These are phyloP conservation scores for Diachasma alloeum DNA, from an alignment of 1,140 invertebrate species.

Conservation along the genomic window DNA sequence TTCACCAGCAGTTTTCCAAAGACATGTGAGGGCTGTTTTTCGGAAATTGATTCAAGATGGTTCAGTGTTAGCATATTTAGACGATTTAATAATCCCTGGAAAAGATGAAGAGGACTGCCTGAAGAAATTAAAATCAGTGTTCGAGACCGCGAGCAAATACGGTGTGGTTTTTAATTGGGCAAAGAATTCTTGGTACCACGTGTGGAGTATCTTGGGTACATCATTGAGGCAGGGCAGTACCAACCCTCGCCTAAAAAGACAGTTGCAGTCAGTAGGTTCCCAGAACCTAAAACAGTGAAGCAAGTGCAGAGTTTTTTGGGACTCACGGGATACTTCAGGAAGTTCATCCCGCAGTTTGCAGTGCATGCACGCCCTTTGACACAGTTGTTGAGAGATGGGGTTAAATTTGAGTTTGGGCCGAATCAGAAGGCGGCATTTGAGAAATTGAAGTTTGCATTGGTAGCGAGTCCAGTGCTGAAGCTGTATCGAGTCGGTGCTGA, in stretches of 20 bases:
- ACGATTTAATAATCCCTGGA: neutral
- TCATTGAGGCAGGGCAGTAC: neutral
- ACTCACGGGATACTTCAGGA: constrained; percentile 13
- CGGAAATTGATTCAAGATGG: neutral
- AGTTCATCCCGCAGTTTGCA: constrained; percentile 22
- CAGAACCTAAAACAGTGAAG: neutral
- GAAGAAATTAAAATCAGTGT: neutral
- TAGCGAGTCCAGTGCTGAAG: constrained; percentile 3
- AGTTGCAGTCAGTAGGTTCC: neutral
- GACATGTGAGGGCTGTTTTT: constrained; percentile 45
- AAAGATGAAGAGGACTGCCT: neutral
- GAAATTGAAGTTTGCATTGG: neutral
- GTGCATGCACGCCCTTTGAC: constrained; percentile 25
- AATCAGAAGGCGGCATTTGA: constrained; percentile 18
- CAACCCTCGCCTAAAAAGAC: neutral
- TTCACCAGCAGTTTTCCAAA: too few relatives aligned
- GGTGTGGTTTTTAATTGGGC: constrained; percentile 1
- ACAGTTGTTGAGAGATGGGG: constrained; percentile 24
- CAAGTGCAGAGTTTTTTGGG: constrained; percentile 14
- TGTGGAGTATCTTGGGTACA: constrained; percentile 8
- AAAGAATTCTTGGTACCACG: neutral
- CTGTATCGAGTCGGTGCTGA: constrained; percentile 16
- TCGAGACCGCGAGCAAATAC: constrained; percentile 20
- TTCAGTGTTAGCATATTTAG: neutral
- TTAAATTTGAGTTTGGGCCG: constrained; percentile 27